These are phyloP conservation scores for Nestor notabilis DNA, from an alignment of 2,113 vertebrate species.

Conservation along the genomic window DNA sequence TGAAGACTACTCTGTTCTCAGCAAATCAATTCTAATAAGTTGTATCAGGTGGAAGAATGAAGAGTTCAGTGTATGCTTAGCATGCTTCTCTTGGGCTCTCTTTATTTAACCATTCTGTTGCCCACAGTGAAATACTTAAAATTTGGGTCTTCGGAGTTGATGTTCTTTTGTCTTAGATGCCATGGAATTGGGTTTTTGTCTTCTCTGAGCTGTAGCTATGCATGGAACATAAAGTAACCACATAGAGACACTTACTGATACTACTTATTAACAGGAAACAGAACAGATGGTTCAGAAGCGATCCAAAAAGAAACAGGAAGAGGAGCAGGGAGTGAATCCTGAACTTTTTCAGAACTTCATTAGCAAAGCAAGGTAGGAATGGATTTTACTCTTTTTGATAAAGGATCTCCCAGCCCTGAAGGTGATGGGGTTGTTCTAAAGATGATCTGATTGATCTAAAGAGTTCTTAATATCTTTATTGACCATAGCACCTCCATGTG, in stretches of 20 bases:
- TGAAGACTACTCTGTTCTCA: neutral
- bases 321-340: slow-evolving; percentile 81
- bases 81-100: neutral
- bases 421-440: neutral
- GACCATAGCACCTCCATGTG: neutral
- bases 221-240: neutral
- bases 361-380: slow-evolving; percentile 85
- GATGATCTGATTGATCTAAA: neutral
- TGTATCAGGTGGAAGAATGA: neutral
- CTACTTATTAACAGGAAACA: slow-evolving; percentile 84
- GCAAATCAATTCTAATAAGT: neutral
- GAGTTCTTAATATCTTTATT: neutral
- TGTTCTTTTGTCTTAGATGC: neutral
- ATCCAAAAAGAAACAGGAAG: slow-evolving; percentile 73
- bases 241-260: neutral
- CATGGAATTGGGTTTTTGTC: neutral
- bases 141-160: neutral
- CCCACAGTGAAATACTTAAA: neutral
- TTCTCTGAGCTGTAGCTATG: neutral
- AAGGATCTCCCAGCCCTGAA: neutral
- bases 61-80: neutral
- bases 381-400: neutral
- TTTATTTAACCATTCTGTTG: neutral
- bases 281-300: slow-evolving; percentile 83
- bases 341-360: slow-evolving; percentile 89